phyloP scores from a whole-genome alignment of 2,797 vertebrate genomes.

The Ispidina lecontei region DNA sequence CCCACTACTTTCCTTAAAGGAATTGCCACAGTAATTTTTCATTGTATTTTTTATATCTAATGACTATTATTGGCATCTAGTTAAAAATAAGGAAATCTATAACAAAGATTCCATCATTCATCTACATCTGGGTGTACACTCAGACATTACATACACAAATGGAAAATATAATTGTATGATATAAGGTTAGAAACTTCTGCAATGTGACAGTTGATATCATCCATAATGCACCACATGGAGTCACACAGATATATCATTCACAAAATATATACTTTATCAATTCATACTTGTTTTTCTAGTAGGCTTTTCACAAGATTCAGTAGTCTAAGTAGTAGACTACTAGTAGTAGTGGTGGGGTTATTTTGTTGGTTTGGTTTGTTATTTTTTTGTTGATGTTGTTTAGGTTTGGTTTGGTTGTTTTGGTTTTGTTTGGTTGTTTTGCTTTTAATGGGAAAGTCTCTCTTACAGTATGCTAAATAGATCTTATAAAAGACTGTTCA shows the following conservation, averaged over 20 bases:
- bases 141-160: not conserved
- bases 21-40: not conserved
- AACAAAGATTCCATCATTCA: not conserved
- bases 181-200: not conserved
- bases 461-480: not conserved
- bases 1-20: not conserved
- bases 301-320: not conserved
- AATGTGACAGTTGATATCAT: not conserved
- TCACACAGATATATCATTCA: not conserved
- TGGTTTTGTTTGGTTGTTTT: not conserved
- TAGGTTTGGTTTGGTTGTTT: too few relatives aligned
- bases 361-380: too few relatives aligned
- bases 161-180: not conserved
- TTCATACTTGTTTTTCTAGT: not conserved
- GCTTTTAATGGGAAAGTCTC: not conserved
- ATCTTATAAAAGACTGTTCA: not conserved
- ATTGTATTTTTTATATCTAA: not conserved
- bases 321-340: not conserved
- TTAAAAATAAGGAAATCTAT: not conserved
- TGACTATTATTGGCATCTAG: not conserved
- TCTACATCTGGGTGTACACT: not conserved
- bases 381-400: too few relatives aligned
- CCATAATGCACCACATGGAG: not conserved
- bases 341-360: too few relatives aligned
- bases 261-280: not conserved